Evolutionary conservation across 2,113 vertebrate species (phyloP).

Genomic region (Pristiophorus japonicus): DNA sequence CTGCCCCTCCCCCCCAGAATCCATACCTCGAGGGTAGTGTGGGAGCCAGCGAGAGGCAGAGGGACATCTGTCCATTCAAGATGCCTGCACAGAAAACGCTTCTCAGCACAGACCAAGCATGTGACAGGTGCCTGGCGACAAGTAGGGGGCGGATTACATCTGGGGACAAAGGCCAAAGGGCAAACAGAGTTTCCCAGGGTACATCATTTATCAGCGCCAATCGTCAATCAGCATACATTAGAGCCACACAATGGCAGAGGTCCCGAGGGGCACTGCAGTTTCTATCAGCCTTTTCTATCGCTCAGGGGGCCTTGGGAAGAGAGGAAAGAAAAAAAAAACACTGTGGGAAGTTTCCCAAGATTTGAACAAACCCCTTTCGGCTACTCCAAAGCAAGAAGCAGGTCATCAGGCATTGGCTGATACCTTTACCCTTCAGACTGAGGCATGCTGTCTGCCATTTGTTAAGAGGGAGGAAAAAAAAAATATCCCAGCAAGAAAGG

Average conservation of each 20-base stretch:
- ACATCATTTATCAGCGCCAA: conserved; percentile 63
- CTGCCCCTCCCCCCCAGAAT: not conserved
- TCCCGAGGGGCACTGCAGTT: conserved; percentile 1
- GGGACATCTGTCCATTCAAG: conserved; percentile 50
- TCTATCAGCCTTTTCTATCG: conserved; percentile 41
- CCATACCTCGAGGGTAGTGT: conserved; percentile 38
- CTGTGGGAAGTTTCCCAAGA: conserved; percentile 32
- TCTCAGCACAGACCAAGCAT: conserved; percentile 45
- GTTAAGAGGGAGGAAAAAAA: not conserved
- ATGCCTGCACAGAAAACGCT: conserved; percentile 55
- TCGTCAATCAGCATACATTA: conserved; percentile 63
- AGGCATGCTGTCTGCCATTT: not conserved
- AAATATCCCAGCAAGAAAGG: not conserved
- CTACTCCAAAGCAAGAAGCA: conserved; percentile 20
- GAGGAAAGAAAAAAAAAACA: not conserved
- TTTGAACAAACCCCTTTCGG: conserved; percentile 19
- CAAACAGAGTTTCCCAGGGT: conserved; percentile 72
- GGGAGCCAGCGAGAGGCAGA: conserved; percentile 42
- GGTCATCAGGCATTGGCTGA: conserved; percentile 31
- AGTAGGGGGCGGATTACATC: conserved; percentile 41
- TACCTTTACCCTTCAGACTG: conserved; percentile 21
- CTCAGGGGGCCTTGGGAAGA: not conserved
- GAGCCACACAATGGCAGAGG: conserved; percentile 38
- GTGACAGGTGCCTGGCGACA: conserved; percentile 67
- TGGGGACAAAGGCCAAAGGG: conserved; percentile 64